These are phyloP conservation scores for Cheilosia scutellata DNA, from an alignment of 2,888 invertebrate genomes.

Conservation along the genomic window DNA sequence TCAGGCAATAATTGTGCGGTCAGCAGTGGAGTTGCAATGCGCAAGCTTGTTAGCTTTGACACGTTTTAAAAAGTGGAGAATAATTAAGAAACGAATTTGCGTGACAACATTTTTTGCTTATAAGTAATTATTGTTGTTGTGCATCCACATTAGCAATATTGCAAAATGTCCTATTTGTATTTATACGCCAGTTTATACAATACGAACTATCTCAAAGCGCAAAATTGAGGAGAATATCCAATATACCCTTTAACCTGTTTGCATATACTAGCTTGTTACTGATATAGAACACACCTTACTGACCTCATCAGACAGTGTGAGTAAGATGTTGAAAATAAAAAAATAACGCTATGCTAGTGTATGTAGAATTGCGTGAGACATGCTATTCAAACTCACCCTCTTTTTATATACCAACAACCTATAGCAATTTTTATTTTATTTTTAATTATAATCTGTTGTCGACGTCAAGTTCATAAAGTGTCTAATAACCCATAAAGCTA, in stretches of 20 bases:
- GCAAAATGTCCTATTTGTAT: neutral
- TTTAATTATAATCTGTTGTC: conserved; percentile 25
- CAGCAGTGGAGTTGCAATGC: neutral
- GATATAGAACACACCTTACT: conserved; percentile 50
- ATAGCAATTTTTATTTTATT: conserved; percentile 21
- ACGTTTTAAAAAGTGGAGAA: neutral
- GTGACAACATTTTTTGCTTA: conserved; percentile 1
- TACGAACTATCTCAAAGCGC: neutral
- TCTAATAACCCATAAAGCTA: conserved; percentile 19
- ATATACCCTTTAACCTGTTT: neutral
- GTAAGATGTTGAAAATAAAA: neutral
- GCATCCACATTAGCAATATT: neutral
- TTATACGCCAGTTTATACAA: no score
- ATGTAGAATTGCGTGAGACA: conserved; percentile 36
- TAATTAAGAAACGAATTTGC: conserved; percentile 8
- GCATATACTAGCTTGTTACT: neutral
- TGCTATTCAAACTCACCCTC: conserved; percentile 24
- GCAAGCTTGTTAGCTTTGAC: neutral
- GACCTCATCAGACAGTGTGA: conserved; percentile 52
- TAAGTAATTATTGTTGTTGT: neutral
- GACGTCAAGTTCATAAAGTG: conserved; percentile 56
- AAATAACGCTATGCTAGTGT: neutral
- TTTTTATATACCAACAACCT: conserved; percentile 4
- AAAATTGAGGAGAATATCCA: neutral
- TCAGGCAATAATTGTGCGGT: conserved; percentile 9